Percentiles rank a stretch among this genome's conserved stretches.
phyloP scores from a whole-genome alignment of 2,888 invertebrate species.

The Tillus elongatus region DNA sequence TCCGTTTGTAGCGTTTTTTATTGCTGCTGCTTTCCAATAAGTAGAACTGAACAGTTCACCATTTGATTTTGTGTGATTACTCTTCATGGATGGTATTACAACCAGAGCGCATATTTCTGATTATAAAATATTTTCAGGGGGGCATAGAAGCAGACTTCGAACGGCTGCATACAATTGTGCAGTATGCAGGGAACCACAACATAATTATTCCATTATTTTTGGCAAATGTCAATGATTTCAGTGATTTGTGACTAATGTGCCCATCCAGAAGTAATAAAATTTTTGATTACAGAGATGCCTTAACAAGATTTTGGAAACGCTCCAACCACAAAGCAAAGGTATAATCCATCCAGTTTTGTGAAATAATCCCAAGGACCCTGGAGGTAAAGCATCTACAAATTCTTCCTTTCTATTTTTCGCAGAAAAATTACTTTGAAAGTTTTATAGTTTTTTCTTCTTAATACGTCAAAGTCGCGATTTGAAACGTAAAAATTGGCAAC shows the following conservation, averaged over 20 bases:
- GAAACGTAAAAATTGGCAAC: no score
- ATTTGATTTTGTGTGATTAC: slow-evolving; percentile 13
- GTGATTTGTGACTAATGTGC: slow-evolving; percentile 13
- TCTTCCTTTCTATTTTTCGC: slow-evolving; percentile 8
- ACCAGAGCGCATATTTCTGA: slow-evolving; percentile 12
- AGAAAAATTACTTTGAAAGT: no score
- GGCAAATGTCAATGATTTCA: slow-evolving; percentile 10
- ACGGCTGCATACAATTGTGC: slow-evolving; percentile 13
- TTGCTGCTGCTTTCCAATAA: slow-evolving; percentile 12
- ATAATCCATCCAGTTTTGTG: slow-evolving; percentile 10
- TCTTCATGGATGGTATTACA: slow-evolving; percentile 12
- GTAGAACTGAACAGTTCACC: slow-evolving; percentile 14
- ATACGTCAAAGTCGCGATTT: no score
- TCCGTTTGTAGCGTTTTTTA: slow-evolving; percentile 16
- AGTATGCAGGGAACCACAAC: slow-evolving; percentile 12
- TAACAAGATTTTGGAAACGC: slow-evolving; percentile 13
- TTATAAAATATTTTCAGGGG: slow-evolving; percentile 14
- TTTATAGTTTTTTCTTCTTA: no score
- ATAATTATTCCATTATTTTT: slow-evolving; percentile 12
- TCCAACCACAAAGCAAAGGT: slow-evolving; percentile 10
- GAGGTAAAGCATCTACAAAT: slow-evolving; percentile 11
- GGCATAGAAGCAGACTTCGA: slow-evolving; percentile 14
- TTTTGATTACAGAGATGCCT: slow-evolving; percentile 10
- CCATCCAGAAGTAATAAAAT: slow-evolving; percentile 15
- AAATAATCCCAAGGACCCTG: slow-evolving; percentile 10